Evolutionary conservation across 2,888 invertebrate species (phyloP).

Genomic region (Heliconius cydno): DNA sequence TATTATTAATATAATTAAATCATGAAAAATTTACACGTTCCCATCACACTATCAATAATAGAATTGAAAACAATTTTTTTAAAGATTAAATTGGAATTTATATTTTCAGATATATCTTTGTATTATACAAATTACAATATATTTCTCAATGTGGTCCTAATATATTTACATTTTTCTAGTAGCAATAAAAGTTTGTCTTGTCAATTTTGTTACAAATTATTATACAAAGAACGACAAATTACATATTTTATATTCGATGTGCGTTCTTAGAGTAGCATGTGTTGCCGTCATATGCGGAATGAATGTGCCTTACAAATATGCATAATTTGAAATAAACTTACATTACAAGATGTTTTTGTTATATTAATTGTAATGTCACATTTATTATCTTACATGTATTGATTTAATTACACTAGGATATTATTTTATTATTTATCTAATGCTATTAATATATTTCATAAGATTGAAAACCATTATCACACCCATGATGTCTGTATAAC

Average conservation of each 20-base stretch:
- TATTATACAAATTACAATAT: not conserved
- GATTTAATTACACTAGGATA: constrained; percentile 4
- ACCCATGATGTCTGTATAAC: constrained; percentile 84
- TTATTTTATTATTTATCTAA: constrained; percentile 66
- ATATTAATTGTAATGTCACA: not conserved
- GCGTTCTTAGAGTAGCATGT: not conserved
- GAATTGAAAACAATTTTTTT: not conserved
- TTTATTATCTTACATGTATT: not conserved
- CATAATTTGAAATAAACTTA: not conserved
- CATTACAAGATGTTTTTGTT: not conserved
- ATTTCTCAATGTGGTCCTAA: not conserved
- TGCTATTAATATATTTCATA: constrained; percentile 84
- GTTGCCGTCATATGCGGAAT: not conserved
- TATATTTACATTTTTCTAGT: not conserved
- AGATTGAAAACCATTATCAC: constrained; percentile 85
- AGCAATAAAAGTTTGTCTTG: not conserved
- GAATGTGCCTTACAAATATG: not conserved
- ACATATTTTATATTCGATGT: not conserved
- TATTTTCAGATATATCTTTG: not conserved
- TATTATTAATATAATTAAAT: not conserved
- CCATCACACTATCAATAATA: not conserved
- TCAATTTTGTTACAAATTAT: not conserved
- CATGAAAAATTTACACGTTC: not conserved
- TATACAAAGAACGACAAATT: not conserved
- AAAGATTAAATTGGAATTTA: not conserved